Evolutionary conservation across 2,113 vertebrate genomes (phyloP).

Genomic region (Lathamus discolor): DNA sequence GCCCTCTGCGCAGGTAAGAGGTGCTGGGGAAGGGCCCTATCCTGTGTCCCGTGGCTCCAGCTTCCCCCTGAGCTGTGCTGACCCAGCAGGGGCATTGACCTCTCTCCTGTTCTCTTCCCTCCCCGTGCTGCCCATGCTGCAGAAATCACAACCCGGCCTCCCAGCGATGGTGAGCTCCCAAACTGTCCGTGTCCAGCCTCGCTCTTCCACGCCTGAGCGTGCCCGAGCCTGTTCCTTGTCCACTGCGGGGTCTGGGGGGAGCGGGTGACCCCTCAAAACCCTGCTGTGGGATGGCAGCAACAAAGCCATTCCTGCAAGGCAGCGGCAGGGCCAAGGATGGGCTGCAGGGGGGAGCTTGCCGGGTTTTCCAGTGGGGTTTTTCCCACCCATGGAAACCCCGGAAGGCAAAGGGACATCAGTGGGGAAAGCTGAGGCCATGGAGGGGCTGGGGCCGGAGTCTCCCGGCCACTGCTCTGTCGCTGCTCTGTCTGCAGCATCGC

Average conservation of each 20-base stretch:
- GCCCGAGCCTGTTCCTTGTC: not conserved
- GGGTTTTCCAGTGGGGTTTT: not conserved
- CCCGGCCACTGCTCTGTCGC: too few relatives aligned
- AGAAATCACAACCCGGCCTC: not conserved
- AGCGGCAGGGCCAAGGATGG: not conserved
- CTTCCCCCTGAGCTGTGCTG: not conserved
- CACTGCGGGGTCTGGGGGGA: not conserved
- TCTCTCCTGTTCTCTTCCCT: not conserved
- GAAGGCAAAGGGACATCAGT: accelerated
- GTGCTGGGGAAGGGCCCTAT: accelerated
- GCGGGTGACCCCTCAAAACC: too few relatives aligned
- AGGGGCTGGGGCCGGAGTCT: accelerated
- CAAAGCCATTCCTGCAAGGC: accelerated
- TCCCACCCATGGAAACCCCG: accelerated
- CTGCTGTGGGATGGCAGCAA: not conserved
- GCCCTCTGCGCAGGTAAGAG: not conserved
- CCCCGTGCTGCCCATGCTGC: accelerated
- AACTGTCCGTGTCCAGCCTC: accelerated
- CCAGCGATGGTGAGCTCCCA: not conserved
- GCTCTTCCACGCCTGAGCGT: not conserved
- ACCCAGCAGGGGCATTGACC: not conserved
- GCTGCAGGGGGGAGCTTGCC: not conserved
- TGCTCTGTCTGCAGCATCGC: not conserved
- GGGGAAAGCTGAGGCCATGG: accelerated
- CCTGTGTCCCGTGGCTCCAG: not conserved